Percentiles rank a stretch among this genome's conserved stretches.
Conservation (phyloP, 2,888 invertebrate genomes). For the Petrolisthes cinctipes region DNA sequence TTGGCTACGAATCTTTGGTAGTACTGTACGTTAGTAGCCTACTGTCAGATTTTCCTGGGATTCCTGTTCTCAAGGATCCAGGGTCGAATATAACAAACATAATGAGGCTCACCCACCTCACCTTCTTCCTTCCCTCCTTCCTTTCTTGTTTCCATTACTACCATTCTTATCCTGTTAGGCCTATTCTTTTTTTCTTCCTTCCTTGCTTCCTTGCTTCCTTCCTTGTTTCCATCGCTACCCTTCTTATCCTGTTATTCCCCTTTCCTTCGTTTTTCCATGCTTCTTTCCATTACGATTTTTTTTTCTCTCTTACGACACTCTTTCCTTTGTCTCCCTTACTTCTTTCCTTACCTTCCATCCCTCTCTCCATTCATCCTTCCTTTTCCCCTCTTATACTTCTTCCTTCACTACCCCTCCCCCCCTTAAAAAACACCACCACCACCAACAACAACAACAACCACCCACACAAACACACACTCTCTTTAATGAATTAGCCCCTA, state of each 20-base stretch:
- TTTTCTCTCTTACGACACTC: neutral
- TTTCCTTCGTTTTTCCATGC: neutral
- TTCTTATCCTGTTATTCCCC: neutral
- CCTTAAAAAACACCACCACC: too few species aligned
- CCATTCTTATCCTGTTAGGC: neutral
- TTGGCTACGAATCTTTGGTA: too few species aligned
- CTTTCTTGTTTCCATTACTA: too few species aligned
- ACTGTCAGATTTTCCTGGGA: too few species aligned
- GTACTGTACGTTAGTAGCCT: too few species aligned
- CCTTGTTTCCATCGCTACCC: neutral
- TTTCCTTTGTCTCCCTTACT: neutral
- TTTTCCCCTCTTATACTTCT: neutral
- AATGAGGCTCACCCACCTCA: too few species aligned
- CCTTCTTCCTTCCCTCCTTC: too few species aligned
- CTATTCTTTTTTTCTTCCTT: neutral
- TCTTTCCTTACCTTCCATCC: neutral
- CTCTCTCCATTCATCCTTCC: constrained; percentile 1
- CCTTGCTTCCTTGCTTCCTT: neutral
- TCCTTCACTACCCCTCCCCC: neutral
- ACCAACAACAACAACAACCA: too few species aligned
- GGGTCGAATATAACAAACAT: too few species aligned
- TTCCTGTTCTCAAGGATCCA: too few species aligned
- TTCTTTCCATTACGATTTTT: neutral
- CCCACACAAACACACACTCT: too few species aligned
- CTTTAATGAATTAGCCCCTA: too few species aligned